Percentiles rank a stretch among this genome's conserved stretches.
Evolutionary conservation across 2,888 invertebrate species (phyloP).

Genomic region (Maniola hyperantus): DNA sequence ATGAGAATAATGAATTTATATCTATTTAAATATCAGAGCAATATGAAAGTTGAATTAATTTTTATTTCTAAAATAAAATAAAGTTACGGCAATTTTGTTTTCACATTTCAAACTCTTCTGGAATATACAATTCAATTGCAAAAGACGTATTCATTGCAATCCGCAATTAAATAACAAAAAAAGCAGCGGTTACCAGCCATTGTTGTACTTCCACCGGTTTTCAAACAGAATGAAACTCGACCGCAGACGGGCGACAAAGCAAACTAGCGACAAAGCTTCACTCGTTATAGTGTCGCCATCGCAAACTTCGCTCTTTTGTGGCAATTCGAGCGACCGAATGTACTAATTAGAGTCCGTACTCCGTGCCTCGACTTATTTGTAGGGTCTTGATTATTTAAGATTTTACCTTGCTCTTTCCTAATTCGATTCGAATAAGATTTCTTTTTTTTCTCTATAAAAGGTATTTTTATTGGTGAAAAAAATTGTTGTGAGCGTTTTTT

Average conservation of each 20-base stretch:
- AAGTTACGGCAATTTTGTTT: not conserved
- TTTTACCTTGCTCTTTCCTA: not conserved
- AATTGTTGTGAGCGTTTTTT: no score
- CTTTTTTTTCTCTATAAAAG: not conserved
- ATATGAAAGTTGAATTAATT: no score
- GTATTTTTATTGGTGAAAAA: no score
- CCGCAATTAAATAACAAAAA: conserved; percentile 19
- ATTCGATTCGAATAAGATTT: conserved; percentile 16
- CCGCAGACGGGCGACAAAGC: conserved; percentile 48
- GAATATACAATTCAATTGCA: not conserved
- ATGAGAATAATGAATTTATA: no score
- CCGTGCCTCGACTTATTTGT: conserved; percentile 60
- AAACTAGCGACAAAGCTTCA: conserved; percentile 49
- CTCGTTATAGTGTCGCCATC: conserved; percentile 61
- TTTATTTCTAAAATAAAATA: not conserved
- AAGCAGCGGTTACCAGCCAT: conserved; percentile 3
- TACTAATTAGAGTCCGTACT: conserved; percentile 70
- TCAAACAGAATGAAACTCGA: conserved; percentile 32
- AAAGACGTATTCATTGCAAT: not conserved
- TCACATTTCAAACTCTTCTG: not conserved
- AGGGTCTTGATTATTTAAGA: conserved; percentile 49
- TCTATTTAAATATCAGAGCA: no score
- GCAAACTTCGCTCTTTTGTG: conserved; percentile 68
- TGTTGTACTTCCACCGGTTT: conserved; percentile 24
- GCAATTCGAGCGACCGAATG: conserved; percentile 59